phyloP scores from a whole-genome alignment of 37 sponge, comb jelly and placozoan species.

The Lycopodina hypogea region DNA sequence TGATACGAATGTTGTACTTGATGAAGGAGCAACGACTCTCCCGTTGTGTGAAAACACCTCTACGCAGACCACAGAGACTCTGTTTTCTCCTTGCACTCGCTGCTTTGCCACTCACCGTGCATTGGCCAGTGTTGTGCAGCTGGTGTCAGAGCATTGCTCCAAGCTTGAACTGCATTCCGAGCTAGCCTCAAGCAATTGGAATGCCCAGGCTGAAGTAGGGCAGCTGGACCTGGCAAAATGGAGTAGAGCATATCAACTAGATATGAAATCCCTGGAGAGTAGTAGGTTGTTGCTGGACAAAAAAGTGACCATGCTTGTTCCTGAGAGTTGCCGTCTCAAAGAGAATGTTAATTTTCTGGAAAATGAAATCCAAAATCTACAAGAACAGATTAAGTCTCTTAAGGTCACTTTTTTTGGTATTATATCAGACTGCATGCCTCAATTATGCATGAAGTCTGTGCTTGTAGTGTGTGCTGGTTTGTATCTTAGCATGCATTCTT shows the following conservation, averaged over 20 bases:
- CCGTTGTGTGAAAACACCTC: neutral
- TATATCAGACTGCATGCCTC: too few species aligned
- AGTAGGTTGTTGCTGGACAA: neutral
- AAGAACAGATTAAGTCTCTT: neutral
- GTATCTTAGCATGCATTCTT: neutral
- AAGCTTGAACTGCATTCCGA: neutral
- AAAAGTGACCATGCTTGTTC: neutral
- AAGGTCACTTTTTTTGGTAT: constrained; percentile 1
- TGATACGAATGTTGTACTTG: too few species aligned
- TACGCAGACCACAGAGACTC: constrained; percentile 58
- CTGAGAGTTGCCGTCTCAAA: neutral
- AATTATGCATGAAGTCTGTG: neutral
- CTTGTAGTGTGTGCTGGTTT: neutral
- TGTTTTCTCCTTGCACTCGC: constrained; percentile 53
- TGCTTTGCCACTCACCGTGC: constrained; percentile 22
- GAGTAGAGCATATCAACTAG: constrained; percentile 1
- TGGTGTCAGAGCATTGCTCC: neutral
- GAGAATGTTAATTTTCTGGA: neutral
- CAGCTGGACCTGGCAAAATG: constrained; percentile 10
- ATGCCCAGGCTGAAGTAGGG: constrained; percentile 15
- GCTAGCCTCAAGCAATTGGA: constrained; percentile 27
- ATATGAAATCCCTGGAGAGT: neutral
- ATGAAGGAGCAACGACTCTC: neutral
- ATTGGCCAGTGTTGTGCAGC: neutral
- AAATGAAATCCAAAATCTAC: neutral